Evolutionary conservation across 2,113 vertebrate genomes (phyloP), one percentile per base, ranked within the genome.

Genomic region (Oncorhynchus mykiss): DNA sequence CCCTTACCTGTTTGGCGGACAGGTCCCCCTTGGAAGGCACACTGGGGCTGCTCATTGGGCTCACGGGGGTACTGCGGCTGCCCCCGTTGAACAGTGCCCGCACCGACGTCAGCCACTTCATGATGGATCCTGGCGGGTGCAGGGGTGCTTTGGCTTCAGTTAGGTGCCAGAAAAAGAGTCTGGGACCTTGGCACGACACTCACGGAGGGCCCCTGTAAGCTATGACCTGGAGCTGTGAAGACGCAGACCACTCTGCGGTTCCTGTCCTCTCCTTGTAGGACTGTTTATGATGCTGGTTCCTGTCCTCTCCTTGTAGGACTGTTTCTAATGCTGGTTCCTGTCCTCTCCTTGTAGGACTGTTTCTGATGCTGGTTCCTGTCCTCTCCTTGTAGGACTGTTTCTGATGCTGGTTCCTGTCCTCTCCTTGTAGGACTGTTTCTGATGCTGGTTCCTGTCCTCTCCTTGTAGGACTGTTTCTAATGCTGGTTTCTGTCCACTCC

Each of bases 91-190:
- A 67, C 76, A 79, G 29, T 0, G 77, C 67, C 3, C 87, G 87
- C 70, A 93, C 25, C 0, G 89, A 88, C 6, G 84, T 54, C 60
- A 92, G 80, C 92, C 91, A 92, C 92, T 86, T 93, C 92, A 92
- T 93, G 75, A 54, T 24, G 48, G 13, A 24, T 1, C 49, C 6
- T 73, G 18, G 67, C 18, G 29, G 24, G 20, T 1, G 1, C 6
- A 14, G 51, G 22, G 9, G 25, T 2, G 24, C 49, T 12, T 51
- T 14, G 24, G 27, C 45, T 64, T 69, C 13, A 24, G 77, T 14
- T 13, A 2, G 4, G 31, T 77, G 18, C 71, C 60, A 75, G 31
- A 73, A 67, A 74, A 80, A 66, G 39, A 22, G 59, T 79, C 80
- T 78, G 1, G 24, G 76, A 7, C 45, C 25, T 16, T 24, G 18